Conservation (phyloP, 1,140 invertebrate species). For the Brachionus koreanus region DNA sequence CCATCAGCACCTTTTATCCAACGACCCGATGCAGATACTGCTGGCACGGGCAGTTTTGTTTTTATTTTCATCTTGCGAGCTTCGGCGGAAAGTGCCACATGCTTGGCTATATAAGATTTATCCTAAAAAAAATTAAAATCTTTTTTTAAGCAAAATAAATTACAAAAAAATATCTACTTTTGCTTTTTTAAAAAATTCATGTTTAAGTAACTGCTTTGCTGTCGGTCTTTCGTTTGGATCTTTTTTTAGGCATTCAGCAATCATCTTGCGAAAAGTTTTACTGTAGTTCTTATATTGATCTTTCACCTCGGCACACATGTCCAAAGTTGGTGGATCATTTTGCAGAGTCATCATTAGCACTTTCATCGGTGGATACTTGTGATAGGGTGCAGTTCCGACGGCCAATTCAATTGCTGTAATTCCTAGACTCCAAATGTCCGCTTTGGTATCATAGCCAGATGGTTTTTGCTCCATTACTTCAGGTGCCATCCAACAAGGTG, state of each 20-base stretch:
- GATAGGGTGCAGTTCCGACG: constrained; percentile 94
- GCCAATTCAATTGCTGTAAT: constrained; percentile 98
- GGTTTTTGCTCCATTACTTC: constrained; percentile 93
- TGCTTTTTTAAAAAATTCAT: constrained; percentile 98
- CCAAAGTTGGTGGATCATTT: constrained; percentile 93
- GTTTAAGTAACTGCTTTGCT: constrained; percentile 92
- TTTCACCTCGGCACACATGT: constrained; percentile 88
- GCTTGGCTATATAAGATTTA: constrained; percentile 35
- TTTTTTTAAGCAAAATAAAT: background rate
- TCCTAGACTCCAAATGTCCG: constrained; percentile 99
- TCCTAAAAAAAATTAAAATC: constrained; percentile 42
- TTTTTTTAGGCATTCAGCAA: constrained; percentile 87
- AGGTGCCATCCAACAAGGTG: constrained; percentile 99
- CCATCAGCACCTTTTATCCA: constrained; percentile 42
- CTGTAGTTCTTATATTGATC: constrained; percentile 95
- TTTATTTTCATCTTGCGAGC: constrained; percentile 31
- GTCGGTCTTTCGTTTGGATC: constrained; percentile 85
- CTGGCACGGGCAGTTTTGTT: background rate
- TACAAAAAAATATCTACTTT: constrained; percentile 61
- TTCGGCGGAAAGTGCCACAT: constrained; percentile 5
- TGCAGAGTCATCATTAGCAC: constrained; percentile 92
- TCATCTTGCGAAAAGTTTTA: constrained; percentile 88
- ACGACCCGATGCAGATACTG: background rate
- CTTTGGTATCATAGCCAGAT: constrained; percentile 72
- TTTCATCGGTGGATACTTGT: constrained; percentile 99